Evolutionary conservation across 1,140 invertebrate species (phyloP).

Genomic region (Apocrypta bakeri): DNA sequence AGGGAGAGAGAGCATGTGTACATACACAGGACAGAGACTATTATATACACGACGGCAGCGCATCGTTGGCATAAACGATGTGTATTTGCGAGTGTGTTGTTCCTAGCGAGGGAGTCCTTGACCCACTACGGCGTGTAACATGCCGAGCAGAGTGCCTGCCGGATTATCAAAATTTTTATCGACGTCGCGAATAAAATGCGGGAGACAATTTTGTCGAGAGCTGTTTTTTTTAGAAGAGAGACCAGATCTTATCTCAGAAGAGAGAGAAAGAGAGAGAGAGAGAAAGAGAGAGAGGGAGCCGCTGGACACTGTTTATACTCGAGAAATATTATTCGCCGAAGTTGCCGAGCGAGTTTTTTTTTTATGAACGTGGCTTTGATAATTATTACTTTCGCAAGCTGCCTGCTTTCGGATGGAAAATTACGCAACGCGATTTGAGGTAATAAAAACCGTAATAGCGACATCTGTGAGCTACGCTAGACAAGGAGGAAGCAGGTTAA

Average conservation of each 20-base stretch:
- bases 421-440: not conserved
- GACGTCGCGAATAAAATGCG: not conserved
- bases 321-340: not conserved
- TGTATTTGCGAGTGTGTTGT: not conserved
- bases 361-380: not conserved
- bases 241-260: not conserved
- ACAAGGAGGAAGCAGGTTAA: not conserved
- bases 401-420: not conserved
- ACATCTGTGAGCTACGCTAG: not conserved
- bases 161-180: slow-evolving; percentile 8
- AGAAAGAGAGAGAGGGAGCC: too few species aligned
- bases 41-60: not conserved
- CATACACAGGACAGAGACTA: not conserved
- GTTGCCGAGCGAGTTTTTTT: not conserved
- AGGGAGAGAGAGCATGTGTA: not conserved
- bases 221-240: not conserved
- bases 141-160: slow-evolving; percentile 12
- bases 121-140: slow-evolving; percentile 60
- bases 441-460: not conserved
- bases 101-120: slow-evolving; percentile 61
- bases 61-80: not conserved
- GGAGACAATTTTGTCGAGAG: not conserved
- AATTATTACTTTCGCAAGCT: not conserved
- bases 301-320: not conserved
- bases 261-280: not conserved